Conservation (phyloP, 2,888 invertebrate species). For the Drosophila pseudotakahashii region DNA sequence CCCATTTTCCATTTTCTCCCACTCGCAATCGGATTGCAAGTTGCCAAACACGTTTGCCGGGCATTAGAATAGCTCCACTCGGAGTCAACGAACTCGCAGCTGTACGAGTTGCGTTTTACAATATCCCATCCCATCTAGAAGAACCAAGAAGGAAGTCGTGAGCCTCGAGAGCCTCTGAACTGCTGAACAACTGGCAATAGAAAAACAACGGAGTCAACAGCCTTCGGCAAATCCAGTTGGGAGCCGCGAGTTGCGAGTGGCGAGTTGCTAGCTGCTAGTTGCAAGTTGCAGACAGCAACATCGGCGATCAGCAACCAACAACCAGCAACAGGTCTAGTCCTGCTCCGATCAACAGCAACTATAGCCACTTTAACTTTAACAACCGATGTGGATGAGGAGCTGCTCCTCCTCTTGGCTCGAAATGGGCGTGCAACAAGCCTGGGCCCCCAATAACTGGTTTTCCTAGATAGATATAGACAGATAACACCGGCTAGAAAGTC, state of each 20-base stretch:
- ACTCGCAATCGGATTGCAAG: slow-evolving; percentile 42
- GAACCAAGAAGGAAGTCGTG: slow-evolving; percentile 62
- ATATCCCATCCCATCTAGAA: slow-evolving; percentile 45
- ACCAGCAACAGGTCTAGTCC: slow-evolving; percentile 67
- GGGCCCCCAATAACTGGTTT: slow-evolving; percentile 72
- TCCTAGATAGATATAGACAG: slow-evolving; percentile 73
- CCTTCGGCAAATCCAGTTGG: slow-evolving; percentile 54
- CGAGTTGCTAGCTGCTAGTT: background rate
- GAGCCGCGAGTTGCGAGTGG: slow-evolving; percentile 14
- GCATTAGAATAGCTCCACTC: slow-evolving; percentile 63
- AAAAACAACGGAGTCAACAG: slow-evolving; percentile 71
- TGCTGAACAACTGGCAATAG: slow-evolving; percentile 64
- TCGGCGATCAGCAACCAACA: slow-evolving; percentile 43
- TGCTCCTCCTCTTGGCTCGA: slow-evolving; percentile 10
- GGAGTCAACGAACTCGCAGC: slow-evolving; percentile 65
- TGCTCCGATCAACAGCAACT: slow-evolving; percentile 60
- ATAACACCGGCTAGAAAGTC: slow-evolving; percentile 53
- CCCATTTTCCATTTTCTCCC: slow-evolving; percentile 29
- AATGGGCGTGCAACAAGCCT: slow-evolving; percentile 69
- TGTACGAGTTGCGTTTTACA: slow-evolving; percentile 17
- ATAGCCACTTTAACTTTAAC: slow-evolving; percentile 23
- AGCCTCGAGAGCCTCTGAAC: slow-evolving; percentile 46
- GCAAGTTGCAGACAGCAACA: slow-evolving; percentile 24
- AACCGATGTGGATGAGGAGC: slow-evolving; percentile 23
- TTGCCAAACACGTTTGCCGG: slow-evolving; percentile 71